A percentile compares a stretch with the other conserved stretches of the same genome.
Conservation (phyloP, 2,113 vertebrate genomes). For the Tilapia sparmanii region DNA sequence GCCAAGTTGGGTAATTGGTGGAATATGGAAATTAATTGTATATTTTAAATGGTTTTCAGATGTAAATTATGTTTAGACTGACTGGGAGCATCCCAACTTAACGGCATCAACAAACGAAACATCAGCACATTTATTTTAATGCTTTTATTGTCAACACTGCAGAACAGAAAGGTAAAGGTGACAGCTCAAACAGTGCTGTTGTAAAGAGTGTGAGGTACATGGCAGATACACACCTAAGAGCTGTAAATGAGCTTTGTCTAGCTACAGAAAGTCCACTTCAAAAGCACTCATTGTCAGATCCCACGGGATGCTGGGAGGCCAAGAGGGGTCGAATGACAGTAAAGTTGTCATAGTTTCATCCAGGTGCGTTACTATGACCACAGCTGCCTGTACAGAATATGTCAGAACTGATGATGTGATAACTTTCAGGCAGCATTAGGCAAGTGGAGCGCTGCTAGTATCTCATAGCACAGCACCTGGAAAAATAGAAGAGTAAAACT, state of each 20-base stretch:
- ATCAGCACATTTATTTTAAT: background rate
- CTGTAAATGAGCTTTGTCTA: background rate
- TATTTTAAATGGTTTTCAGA: background rate
- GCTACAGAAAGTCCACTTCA: constrained; percentile 2
- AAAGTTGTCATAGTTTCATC: background rate
- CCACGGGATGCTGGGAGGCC: background rate
- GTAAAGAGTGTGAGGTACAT: background rate
- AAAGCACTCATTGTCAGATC: background rate
- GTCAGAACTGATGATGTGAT: background rate
- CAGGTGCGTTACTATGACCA: background rate
- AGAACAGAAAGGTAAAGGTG: background rate
- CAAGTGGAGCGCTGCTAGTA: constrained; percentile 27
- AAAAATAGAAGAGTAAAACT: constrained; percentile 9
- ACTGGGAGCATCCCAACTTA: background rate
- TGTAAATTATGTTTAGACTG: background rate
- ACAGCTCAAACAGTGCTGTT: background rate
- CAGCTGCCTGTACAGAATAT: background rate
- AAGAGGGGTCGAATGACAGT: background rate
- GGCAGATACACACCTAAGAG: background rate
- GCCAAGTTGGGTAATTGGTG: background rate
- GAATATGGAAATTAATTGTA: background rate
- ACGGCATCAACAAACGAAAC: background rate
- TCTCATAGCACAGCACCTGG: constrained; percentile 69
- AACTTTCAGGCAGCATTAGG: background rate
- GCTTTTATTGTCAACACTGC: constrained; percentile 44